Conservation (phyloP, 2,797 vertebrate genomes). For the Gadopsis marmoratus region DNA sequence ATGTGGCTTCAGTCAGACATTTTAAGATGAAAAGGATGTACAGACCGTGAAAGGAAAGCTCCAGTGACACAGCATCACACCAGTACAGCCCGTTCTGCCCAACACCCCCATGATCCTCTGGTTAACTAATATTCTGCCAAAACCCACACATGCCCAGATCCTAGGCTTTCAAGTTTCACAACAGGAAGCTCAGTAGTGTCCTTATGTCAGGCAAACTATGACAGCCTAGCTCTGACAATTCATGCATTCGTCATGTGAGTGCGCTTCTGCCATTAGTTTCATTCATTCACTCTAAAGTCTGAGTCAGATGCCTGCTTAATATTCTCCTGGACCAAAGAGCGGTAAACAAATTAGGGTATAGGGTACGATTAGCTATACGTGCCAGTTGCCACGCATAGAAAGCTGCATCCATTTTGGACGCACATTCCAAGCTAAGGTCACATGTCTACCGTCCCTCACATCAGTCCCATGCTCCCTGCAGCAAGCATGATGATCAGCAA, state of each 20-base stretch:
- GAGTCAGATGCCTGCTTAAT: background rate
- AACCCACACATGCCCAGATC: constrained; percentile 53
- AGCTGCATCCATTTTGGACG: constrained; percentile 67
- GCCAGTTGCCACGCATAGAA: background rate
- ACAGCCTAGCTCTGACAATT: constrained; percentile 28
- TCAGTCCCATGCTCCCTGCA: constrained; percentile 33
- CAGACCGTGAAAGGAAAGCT: constrained; percentile 19
- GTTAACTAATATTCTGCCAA: constrained; percentile 46
- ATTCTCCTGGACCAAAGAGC: background rate
- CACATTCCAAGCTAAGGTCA: constrained; percentile 48
- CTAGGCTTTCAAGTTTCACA: constrained; percentile 44
- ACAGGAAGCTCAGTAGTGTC: constrained; percentile 47
- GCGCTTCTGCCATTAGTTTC: constrained; percentile 1
- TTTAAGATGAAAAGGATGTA: constrained; percentile 4
- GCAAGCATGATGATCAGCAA: background rate
- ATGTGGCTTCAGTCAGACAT: constrained; percentile 4
- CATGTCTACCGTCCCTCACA: constrained; percentile 54
- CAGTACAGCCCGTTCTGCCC: constrained; percentile 24
- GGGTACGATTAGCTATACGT: background rate
- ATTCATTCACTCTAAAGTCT: constrained; percentile 26
- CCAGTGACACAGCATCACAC: constrained; percentile 45
- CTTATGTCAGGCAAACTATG: constrained; percentile 49
- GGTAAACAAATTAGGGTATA: too few species aligned
- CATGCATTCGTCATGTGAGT: constrained; percentile 12
- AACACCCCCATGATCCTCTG: constrained; percentile 9